These are phyloP conservation scores for Eudasyphora cyanicolor DNA, from an alignment of 2,888 invertebrate species.

Conservation along the genomic window DNA sequence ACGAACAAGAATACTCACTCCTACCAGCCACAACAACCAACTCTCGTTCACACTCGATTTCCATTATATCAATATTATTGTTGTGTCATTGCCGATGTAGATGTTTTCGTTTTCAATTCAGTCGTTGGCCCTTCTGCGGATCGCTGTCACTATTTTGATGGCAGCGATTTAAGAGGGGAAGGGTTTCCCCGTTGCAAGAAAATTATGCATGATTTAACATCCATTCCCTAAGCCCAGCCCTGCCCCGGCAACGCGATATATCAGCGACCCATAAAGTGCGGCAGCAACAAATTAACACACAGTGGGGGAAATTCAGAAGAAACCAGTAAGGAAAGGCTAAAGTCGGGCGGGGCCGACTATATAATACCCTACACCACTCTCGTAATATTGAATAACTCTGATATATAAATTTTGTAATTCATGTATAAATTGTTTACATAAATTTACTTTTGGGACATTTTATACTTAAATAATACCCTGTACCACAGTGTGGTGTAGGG, in stretches of 20 bases:
- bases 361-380: background rate
- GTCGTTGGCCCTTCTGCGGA: slow-evolving; percentile 8
- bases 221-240: slow-evolving; percentile 46
- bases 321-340: too few species aligned
- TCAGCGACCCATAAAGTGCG: slow-evolving; percentile 46
- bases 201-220: slow-evolving; percentile 64
- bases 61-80: slow-evolving; percentile 50
- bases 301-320: too few species aligned
- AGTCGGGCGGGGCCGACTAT: too few species aligned
- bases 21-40: too few species aligned
- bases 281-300: too few species aligned
- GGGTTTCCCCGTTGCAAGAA: slow-evolving; percentile 55
- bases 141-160: slow-evolving; percentile 8
- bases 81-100: slow-evolving; percentile 43
- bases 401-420: too few species aligned
- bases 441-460: too few species aligned
- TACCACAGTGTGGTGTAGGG: too few species aligned
- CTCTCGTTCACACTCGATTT: slow-evolving; percentile 25
- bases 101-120: slow-evolving; percentile 39
- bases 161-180: too few species aligned
- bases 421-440: too few species aligned
- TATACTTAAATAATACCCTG: too few species aligned
- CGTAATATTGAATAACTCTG: too few species aligned
- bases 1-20: background rate
- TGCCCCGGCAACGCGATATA: background rate